phyloP scores from a whole-genome alignment of 1,140 invertebrate genomes.

The Pogonus chalceus region DNA sequence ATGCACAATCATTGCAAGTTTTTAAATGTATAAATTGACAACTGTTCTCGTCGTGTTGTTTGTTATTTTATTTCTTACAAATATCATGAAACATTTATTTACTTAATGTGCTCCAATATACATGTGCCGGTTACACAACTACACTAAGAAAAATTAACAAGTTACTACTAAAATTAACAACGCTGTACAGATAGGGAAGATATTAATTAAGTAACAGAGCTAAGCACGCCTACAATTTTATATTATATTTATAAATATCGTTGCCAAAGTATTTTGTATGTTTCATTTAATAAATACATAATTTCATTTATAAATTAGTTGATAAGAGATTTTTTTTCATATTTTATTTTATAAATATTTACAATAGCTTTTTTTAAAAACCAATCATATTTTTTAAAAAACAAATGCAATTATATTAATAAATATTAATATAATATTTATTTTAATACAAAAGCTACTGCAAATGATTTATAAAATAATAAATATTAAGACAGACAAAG shows the following conservation, averaged over 20 bases:
- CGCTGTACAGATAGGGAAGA: conserved; percentile 5
- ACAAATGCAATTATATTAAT: no score
- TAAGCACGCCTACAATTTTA: neutral
- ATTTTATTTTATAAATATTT: no score
- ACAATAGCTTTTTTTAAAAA: no score
- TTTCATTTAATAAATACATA: no score
- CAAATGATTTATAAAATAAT: no score
- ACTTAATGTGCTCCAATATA: conserved; percentile 1
- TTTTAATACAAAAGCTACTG: no score
- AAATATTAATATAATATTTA: no score
- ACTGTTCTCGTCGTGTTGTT: neutral
- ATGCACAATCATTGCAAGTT: neutral
- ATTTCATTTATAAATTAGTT: no score
- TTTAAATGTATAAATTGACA: conserved; percentile 4
- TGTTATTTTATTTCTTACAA: neutral
- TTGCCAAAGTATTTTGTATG: neutral
- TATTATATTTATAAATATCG: neutral
- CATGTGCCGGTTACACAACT: neutral
- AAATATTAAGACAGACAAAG: no score
- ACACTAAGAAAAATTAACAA: neutral
- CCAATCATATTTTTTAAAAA: no score
- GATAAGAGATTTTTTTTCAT: no score
- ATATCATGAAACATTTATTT: conserved; percentile 4
- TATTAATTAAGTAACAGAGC: conserved; percentile 6
- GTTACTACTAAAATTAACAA: conserved; percentile 2